Evolutionary conservation across 2,888 invertebrate genomes (phyloP).

Genomic region (Diadromus collaris): DNA sequence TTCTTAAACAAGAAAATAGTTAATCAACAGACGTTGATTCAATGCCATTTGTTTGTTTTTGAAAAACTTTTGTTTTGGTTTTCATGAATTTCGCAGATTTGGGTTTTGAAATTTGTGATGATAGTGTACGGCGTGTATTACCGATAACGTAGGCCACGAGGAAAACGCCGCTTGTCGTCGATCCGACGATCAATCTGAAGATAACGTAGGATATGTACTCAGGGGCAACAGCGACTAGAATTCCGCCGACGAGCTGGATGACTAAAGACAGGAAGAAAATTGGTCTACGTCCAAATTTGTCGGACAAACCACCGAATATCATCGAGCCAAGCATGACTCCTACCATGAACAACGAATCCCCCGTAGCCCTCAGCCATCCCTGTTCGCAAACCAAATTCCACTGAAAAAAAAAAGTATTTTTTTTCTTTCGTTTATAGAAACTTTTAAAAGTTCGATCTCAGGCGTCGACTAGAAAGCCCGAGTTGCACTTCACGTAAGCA

Average conservation of each 20-base stretch:
- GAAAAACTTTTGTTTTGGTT: constrained; percentile 1
- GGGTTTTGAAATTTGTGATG: neutral
- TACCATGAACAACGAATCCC: constrained; percentile 87
- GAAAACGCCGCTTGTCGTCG: constrained; percentile 89
- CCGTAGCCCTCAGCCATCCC: constrained; percentile 84
- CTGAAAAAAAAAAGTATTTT: constrained; percentile 77
- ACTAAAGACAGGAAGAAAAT: constrained; percentile 88
- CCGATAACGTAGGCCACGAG: constrained; percentile 90
- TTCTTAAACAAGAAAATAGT: constrained; percentile 1
- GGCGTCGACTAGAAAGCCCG: neutral
- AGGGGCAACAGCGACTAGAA: constrained; percentile 85
- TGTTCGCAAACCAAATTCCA: constrained; percentile 86
- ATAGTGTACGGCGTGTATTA: constrained; percentile 73
- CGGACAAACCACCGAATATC: constrained; percentile 87
- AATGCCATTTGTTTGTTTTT: constrained; percentile 10
- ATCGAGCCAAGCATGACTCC: constrained; percentile 88
- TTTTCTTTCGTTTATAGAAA: constrained; percentile 4
- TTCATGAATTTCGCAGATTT: neutral
- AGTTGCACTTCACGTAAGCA: neutral
- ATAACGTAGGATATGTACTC: constrained; percentile 86
- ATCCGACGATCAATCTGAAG: constrained; percentile 86
- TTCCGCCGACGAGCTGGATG: constrained; percentile 86
- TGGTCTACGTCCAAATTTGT: constrained; percentile 87
- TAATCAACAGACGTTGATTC: neutral
- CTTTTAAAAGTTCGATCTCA: neutral